Evolutionary conservation across 2,888 invertebrate genomes (phyloP), one percentile per base, ranked within the genome.

Genomic region (Pachycephus smyrnensis): DNA sequence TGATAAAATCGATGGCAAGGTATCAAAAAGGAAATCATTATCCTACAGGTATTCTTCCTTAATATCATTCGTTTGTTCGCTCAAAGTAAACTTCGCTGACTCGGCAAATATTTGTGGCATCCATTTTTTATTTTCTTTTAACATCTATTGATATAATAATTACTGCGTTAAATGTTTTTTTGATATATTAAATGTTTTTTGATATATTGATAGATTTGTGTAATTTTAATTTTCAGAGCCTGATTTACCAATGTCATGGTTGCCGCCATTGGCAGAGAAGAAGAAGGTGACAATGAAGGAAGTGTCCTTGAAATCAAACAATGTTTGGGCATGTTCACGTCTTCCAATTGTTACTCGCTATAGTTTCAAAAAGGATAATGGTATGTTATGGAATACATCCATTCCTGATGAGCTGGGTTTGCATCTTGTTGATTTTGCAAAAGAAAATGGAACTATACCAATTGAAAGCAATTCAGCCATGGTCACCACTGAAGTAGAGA

Each of bases 301-400:
- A 23, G 80, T 76, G 30, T 75, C 81, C 3, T 75, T 80, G 12
- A 89, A 88, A 75, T 79, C 81, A 23, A 86, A 76, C n/a, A 88
- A 89, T 37, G 86, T 90, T 69, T 88, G 89, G 87, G 84, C 86
- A 33, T 90, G 88, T 68, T 84, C 91, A 11, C 85, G 85, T 73
- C 82, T 91, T 6, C 88, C 91, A 1, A 90, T 91, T 40, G 88
- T 91, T 31, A 91, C 91, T 12, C 84, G 85, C 37, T 85, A 85
- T 77, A 83, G 82, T 81, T 85, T 85, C 12, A 84, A 82, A 73
- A 84, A 77, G 31, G 83, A 82, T 68, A 80, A 83, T 69, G 80
- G 77, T 35, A 82, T 82, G 84, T 78, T 84, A 1, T 75, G 80
- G 55, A 82, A 37, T 71, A 73, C 80, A 31, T 79, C 80, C 12